A percentile compares a stretch with the other conserved stretches of the same genome.
These are phyloP conservation scores for Lytechinus pictus DNA, from an alignment of 35 echinoderm and acorn worm species.

Conservation along the genomic window DNA sequence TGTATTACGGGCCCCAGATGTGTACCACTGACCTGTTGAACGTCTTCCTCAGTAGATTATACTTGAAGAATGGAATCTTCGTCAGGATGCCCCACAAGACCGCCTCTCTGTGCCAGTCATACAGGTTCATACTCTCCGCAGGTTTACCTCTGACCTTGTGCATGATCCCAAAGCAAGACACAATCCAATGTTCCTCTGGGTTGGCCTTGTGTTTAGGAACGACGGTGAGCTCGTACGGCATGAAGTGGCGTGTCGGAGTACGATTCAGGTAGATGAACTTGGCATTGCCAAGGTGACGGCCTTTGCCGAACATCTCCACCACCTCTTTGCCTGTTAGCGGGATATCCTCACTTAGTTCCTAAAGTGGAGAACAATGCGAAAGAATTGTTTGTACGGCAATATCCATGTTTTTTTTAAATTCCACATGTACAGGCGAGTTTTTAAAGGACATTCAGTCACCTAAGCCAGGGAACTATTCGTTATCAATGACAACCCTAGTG, in stretches of 20 bases:
- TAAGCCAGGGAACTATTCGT: too few species aligned
- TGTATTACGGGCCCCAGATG: too few species aligned
- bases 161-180: slow-evolving; percentile 99
- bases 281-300: slow-evolving; percentile 88
- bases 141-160: slow-evolving; percentile 91
- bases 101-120: slow-evolving; percentile 97
- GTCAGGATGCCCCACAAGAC: slow-evolving; percentile 80
- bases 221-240: slow-evolving; percentile 83
- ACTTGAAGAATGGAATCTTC: slow-evolving; percentile 98
- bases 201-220: slow-evolving; percentile 93
- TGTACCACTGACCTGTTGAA: slow-evolving; percentile 68
- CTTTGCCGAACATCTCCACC: slow-evolving; percentile 95
- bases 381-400: neutral
- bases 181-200: slow-evolving; percentile 92
- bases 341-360: slow-evolving; percentile 3
- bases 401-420: neutral
- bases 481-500: too few species aligned
- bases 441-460: neutral
- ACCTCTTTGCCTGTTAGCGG: slow-evolving; percentile 94
- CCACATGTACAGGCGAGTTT: neutral
- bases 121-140: slow-evolving; percentile 78
- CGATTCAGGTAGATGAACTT: slow-evolving; percentile 87
- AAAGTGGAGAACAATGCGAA: neutral
- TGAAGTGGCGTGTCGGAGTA: slow-evolving; percentile 69
- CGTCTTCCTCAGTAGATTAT: slow-evolving; percentile 83